Conservation (phyloP, 1,140 invertebrate genomes). For the Chlorops oryzae region DNA sequence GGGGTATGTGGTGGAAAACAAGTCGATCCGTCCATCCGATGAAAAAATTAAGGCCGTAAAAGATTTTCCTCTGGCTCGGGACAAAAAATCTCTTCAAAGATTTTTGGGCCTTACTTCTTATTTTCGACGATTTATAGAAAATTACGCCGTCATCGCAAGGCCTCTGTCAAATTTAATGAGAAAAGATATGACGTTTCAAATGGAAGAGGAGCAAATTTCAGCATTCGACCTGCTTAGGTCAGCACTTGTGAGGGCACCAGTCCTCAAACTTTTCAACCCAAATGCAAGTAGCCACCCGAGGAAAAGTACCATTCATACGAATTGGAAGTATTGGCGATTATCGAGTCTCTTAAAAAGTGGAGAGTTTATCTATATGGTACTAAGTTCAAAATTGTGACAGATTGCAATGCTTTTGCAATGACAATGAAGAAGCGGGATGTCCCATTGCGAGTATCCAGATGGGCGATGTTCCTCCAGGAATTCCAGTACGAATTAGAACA, state of each 20-base stretch:
- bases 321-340: slow-evolving; percentile 21
- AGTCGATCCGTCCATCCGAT: slow-evolving; percentile 25
- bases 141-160: no score
- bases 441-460: slow-evolving; percentile 6
- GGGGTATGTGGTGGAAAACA: slow-evolving; percentile 9
- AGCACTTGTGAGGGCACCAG: no score
- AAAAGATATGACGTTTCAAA: not conserved
- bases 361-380: slow-evolving; percentile 8
- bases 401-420: slow-evolving; percentile 13
- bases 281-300: slow-evolving; percentile 21
- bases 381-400: slow-evolving; percentile 14
- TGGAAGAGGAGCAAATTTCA: not conserved
- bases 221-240: no score
- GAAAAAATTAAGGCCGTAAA: no score
- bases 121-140: no score
- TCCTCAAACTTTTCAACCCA: slow-evolving; percentile 12
- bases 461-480: no score
- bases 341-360: slow-evolving; percentile 11
- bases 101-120: no score
- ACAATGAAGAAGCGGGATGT: slow-evolving; percentile 13
- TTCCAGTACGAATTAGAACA: no score
- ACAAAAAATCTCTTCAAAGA: no score
- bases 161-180: no score
- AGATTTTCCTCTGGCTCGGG: no score
- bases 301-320: slow-evolving; percentile 26